These are phyloP conservation scores for Botia almorhae DNA, from an alignment of 2,797 vertebrate genomes.

Conservation along the genomic window DNA sequence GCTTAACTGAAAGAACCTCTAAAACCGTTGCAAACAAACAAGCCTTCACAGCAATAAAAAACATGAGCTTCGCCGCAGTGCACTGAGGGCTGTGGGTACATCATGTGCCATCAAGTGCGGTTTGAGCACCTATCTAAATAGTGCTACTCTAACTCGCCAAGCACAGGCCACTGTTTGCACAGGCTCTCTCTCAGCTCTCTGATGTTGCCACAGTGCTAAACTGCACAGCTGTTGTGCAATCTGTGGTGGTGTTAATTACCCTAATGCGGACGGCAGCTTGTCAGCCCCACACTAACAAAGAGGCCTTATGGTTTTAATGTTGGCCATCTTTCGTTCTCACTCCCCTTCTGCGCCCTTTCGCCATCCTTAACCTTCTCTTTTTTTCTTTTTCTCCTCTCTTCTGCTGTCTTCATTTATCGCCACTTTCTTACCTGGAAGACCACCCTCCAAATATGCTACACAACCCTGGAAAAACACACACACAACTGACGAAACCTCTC, in stretches of 20 bases:
- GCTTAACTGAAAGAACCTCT: neutral
- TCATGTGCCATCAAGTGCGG: neutral
- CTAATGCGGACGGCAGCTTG: constrained; percentile 95
- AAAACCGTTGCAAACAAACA: neutral
- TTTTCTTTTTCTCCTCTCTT: neutral
- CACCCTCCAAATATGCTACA: constrained; percentile 67
- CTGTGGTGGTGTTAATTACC: constrained; percentile 96
- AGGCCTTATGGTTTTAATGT: constrained; percentile 86
- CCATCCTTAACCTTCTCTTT: constrained; percentile 39
- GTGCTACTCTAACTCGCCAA: constrained; percentile 35
- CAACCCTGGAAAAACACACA: constrained; percentile 69
- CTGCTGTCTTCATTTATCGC: constrained; percentile 18
- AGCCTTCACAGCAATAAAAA: neutral
- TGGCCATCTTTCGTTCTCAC: constrained; percentile 76
- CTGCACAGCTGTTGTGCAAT: constrained; percentile 97
- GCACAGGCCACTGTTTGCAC: constrained; percentile 77
- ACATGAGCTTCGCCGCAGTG: neutral
- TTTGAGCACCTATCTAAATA: constrained; percentile 45
- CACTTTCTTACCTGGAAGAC: constrained; percentile 54
- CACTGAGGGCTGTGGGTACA: constrained; percentile 1
- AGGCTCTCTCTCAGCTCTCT: constrained; percentile 78
- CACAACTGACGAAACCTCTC: constrained; percentile 82
- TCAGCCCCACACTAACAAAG: constrained; percentile 91
- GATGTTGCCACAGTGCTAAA: constrained; percentile 92
- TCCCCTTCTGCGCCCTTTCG: constrained; percentile 68